Evolutionary conservation across 2,888 invertebrate genomes (phyloP), one percentile per base, ranked within the genome.

Genomic region (Leptinotarsa rubiginosa): DNA sequence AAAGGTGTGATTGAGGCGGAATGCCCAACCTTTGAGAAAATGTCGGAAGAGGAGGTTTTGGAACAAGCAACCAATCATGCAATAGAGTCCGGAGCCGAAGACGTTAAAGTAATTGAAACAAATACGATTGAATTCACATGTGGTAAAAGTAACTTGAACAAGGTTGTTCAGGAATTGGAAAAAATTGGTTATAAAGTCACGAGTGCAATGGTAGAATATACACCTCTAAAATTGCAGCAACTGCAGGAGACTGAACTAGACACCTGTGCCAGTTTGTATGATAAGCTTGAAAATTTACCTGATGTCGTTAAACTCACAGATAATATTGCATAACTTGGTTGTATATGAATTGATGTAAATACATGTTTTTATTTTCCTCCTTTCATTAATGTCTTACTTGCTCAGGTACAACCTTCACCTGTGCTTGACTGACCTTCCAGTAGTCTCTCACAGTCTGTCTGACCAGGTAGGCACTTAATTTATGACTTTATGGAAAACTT

Each of bases 61-160:
- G 92, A 93, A 79, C 82, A 86, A 54, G 92, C 91, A 2, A 90
- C 91, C 0, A 92, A 92, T 41, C 90, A 92, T 87, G 94, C 94
- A 0, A 94, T 94, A 78, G 90, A 90, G 79, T 88, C 89, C 22
- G 93, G 92, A 0, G 93, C 93, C 0, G 93, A 93, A 86, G 94
- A 94, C 77, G 92, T 93, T 4, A 88, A 89, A 81, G 83, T 91
- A 70, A 74, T 89, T 1, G 87, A 90, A 62, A 84, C 86, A 1
- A 83, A 87, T 4, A 85, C 77, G 47, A 86, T 90, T 20, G 83
- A 92, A 90, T 94, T 94, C 83, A 81, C 88, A 4, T 92, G 92
- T 82, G 90, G 89, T 31, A 88, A 91, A 18, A 77, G 84, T 0
- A 85, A 88, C 66, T 82, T 92, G 41, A 82, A 82, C 65, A 85